Evolutionary conservation across 2,797 vertebrate species (phyloP).

Genomic region (Masticophis lateralis): DNA sequence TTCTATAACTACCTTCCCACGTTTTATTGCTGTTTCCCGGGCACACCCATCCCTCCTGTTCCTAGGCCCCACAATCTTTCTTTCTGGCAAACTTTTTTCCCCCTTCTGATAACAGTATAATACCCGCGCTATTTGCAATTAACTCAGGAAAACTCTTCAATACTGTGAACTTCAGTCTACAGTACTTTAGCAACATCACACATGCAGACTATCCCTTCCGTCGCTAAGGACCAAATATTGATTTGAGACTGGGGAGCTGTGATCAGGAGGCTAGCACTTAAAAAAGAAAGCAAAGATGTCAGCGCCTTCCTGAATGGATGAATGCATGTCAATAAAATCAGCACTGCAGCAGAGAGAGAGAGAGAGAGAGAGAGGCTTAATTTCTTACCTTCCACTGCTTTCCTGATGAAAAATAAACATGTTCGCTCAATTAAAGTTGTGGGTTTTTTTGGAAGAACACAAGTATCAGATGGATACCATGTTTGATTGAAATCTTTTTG

Average conservation of each 20-base stretch:
- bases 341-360: not conserved
- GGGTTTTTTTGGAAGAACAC: not conserved
- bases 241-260: not conserved
- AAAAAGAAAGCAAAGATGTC: not conserved
- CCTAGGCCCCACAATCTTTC: not conserved
- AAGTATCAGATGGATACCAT: not conserved
- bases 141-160: not conserved
- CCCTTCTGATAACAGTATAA: not conserved
- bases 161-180: not conserved
- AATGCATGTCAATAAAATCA: not conserved
- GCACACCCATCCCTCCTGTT: not conserved
- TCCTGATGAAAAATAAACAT: not conserved
- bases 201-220: not conserved
- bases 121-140: not conserved
- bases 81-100: not conserved
- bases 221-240: not conserved
- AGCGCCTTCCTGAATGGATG: not conserved
- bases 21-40: not conserved
- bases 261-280: not conserved
- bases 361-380: not conserved
- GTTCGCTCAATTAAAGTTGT: not conserved
- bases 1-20: not conserved
- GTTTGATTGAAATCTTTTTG: not conserved
- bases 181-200: not conserved
- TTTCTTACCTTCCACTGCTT: not conserved